phyloP scores from a whole-genome alignment of 2,888 invertebrate genomes.

The Abscondita cerata region DNA sequence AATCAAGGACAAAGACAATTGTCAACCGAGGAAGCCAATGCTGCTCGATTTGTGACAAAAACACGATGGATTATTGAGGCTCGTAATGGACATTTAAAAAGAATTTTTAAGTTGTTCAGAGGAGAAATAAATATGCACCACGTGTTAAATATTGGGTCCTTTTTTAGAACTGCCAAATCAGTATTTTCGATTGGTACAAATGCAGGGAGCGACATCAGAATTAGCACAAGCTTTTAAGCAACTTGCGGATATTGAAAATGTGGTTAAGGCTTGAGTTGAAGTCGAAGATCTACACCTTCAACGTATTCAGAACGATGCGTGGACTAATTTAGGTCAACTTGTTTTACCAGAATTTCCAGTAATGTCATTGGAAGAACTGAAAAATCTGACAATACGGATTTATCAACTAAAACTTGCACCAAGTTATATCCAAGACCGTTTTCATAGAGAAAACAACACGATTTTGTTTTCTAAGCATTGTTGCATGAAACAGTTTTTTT shows the following conservation, averaged over 20 bases:
- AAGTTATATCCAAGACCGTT: background rate
- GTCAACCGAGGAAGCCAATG: background rate
- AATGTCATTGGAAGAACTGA: background rate
- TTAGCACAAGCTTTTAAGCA: background rate
- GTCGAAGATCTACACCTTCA: background rate
- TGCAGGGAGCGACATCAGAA: background rate
- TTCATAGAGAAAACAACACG: background rate
- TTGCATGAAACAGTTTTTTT: background rate
- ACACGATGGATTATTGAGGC: too few relatives aligned
- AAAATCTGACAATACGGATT: background rate
- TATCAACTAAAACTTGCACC: constrained; percentile 4
- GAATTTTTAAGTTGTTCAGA: background rate
- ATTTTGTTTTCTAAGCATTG: too few relatives aligned
- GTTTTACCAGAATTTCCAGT: background rate
- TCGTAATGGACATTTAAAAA: too few relatives aligned
- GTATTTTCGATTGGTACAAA: background rate
- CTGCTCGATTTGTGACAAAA: background rate
- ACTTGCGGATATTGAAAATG: background rate
- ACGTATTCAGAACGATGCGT: background rate
- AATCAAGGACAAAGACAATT: background rate
- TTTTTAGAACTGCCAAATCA: too few relatives aligned
- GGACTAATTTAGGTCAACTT: background rate
- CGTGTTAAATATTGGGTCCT: background rate
- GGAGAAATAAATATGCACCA: background rate
- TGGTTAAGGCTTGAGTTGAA: background rate